These are phyloP conservation scores for Actinia equina DNA, from an alignment of 64 coral and sea anemone genomes.

Conservation along the genomic window DNA sequence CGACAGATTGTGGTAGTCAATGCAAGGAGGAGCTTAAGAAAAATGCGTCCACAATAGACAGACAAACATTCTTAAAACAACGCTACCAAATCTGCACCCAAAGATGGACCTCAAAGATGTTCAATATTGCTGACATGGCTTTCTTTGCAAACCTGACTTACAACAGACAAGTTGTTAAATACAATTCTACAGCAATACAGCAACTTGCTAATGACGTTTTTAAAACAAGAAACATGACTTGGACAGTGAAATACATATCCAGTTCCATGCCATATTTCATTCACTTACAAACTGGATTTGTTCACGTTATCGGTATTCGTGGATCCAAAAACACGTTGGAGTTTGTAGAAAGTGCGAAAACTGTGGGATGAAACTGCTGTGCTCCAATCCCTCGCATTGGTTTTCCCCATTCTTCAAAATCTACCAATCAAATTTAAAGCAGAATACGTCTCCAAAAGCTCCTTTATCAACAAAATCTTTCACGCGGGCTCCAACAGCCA, in stretches of 20 bases:
- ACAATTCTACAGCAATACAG: neutral
- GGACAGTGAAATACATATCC: neutral
- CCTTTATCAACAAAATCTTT: slow-evolving; percentile 49
- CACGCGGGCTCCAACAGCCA: slow-evolving; percentile 23
- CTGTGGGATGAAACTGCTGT: slow-evolving; percentile 65
- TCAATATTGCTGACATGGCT: slow-evolving; percentile 69
- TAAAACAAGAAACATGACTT: neutral
- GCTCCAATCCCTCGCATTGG: slow-evolving; percentile 28
- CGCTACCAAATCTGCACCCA: slow-evolving; percentile 51
- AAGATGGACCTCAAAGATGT: slow-evolving; percentile 31
- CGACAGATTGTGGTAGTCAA: neutral
- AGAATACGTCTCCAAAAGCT: slow-evolving; percentile 33
- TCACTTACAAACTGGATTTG: neutral
- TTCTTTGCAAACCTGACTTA: slow-evolving; percentile 47
- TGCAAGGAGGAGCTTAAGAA: neutral
- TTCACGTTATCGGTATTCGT: slow-evolving; percentile 51
- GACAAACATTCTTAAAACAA: neutral
- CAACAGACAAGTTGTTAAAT: neutral
- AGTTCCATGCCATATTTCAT: neutral
- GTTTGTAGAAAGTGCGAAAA: slow-evolving; percentile 36
- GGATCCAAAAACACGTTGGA: slow-evolving; percentile 17
- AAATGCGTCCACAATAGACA: neutral
- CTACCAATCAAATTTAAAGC: slow-evolving; percentile 41
- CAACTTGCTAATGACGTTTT: neutral
- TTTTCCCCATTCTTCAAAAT: slow-evolving; percentile 41